phyloP scores from a whole-genome alignment of 35 echinoderm and acorn worm genomes.

The Patiria miniata region DNA sequence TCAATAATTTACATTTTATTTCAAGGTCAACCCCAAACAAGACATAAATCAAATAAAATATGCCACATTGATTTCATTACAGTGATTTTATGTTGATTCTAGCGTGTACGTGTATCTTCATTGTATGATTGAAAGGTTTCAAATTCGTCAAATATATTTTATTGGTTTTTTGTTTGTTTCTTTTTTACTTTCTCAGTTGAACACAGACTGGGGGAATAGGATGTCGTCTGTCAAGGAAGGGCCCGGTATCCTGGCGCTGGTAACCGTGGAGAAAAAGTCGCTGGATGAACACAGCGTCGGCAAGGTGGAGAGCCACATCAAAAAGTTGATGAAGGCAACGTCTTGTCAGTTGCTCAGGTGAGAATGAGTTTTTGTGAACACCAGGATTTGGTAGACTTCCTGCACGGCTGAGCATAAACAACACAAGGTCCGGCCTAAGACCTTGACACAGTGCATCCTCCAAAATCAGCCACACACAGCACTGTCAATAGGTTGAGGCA shows the following conservation, averaged over 20 bases:
- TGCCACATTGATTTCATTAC: too few species aligned
- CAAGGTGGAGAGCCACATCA: slow-evolving; percentile 48
- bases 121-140: neutral
- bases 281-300: slow-evolving; percentile 53
- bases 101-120: too few species aligned
- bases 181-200: slow-evolving; percentile 47
- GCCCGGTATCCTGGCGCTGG: slow-evolving; percentile 54
- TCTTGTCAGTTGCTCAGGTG: slow-evolving; percentile 64
- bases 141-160: neutral
- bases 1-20: too few species aligned
- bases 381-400: too few species aligned
- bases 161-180: neutral
- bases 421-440: too few species aligned
- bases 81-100: too few species aligned
- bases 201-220: slow-evolving; percentile 78
- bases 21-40: too few species aligned
- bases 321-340: slow-evolving; percentile 43
- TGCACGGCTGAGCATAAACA: too few species aligned
- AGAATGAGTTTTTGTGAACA: neutral
- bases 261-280: slow-evolving; percentile 66
- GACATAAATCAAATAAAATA: too few species aligned
- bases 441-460: too few species aligned
- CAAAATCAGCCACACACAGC: too few species aligned
- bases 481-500: too few species aligned
- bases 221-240: slow-evolving; percentile 58